Conservation (phyloP, 35 echinoderm and acorn worm species). For the Diadema setosum region DNA sequence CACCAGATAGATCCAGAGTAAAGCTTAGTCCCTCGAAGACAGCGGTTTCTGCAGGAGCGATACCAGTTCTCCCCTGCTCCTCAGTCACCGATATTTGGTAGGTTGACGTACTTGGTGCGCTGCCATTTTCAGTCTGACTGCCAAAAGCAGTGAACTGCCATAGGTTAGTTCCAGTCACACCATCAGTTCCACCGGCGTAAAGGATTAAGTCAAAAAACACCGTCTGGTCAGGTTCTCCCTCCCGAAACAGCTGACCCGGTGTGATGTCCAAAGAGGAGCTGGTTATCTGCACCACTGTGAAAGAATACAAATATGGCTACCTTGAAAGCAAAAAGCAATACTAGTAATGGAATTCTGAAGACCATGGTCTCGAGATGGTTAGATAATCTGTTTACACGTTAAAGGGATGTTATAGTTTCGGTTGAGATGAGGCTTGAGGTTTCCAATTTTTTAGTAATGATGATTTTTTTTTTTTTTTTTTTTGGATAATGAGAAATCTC, state of each 20-base stretch:
- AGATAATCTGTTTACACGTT: too few relatives aligned
- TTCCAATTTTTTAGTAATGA: too few relatives aligned
- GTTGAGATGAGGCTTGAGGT: too few relatives aligned
- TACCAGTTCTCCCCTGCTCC: not conserved
- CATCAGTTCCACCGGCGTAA: not conserved
- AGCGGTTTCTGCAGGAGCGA: not conserved
- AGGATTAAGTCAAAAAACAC: constrained; percentile 9
- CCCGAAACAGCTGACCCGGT: not conserved
- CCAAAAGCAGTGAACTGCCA: constrained; percentile 46
- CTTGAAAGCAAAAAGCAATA: too few relatives aligned
- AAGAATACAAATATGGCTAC: too few relatives aligned
- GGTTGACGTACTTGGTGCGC: not conserved
- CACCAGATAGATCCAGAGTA: constrained; percentile 6
- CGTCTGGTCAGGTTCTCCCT: not conserved
- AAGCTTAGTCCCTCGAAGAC: not conserved
- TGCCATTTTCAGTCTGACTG: constrained; percentile 26
- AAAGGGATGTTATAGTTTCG: too few relatives aligned
- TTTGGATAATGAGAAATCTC: too few relatives aligned
- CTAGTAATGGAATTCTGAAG: too few relatives aligned
- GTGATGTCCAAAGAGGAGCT: not conserved
- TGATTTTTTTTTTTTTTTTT: too few relatives aligned
- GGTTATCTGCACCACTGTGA: constrained; percentile 63
- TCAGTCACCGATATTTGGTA: not conserved
- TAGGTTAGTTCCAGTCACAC: constrained; percentile 11
- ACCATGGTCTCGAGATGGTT: too few relatives aligned